Conservation (phyloP, 2,888 invertebrate species). For the Drosophila histrio region DNA sequence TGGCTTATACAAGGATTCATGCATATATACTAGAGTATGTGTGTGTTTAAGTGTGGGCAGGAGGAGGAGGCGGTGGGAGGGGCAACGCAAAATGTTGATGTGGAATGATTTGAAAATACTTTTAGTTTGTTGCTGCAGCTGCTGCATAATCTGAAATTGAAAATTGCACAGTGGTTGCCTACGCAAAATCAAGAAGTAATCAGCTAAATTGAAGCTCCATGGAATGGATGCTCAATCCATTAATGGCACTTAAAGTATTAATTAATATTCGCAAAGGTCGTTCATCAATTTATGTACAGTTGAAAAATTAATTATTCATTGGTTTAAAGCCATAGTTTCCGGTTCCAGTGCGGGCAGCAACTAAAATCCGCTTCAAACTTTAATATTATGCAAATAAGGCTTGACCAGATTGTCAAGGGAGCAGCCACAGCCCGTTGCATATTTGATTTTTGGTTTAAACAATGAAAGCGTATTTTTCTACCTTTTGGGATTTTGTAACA, state of each 20-base stretch:
- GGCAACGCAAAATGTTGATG: constrained; percentile 35
- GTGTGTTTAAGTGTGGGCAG: constrained; percentile 12
- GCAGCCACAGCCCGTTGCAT: constrained; percentile 48
- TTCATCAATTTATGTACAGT: constrained; percentile 7
- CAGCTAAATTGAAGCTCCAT: neutral
- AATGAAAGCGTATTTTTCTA: constrained; percentile 45
- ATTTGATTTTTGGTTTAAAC: constrained; percentile 66
- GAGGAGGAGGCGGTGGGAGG: neutral
- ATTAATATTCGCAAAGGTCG: constrained; percentile 3
- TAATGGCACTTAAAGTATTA: constrained; percentile 11
- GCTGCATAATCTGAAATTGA: constrained; percentile 35
- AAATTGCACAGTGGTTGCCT: constrained; percentile 39
- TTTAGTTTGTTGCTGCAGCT: constrained; percentile 42
- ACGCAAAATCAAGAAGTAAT: neutral
- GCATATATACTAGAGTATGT: constrained; percentile 19
- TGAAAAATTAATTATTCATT: constrained; percentile 20
- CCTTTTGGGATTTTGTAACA: constrained; percentile 51
- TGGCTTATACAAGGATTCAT: constrained; percentile 37
- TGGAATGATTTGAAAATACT: constrained; percentile 57
- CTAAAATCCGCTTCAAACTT: constrained; percentile 29
- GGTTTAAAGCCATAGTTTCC: constrained; percentile 11
- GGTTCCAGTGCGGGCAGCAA: constrained; percentile 1
- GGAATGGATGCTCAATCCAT: neutral
- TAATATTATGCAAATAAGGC: constrained; percentile 66
- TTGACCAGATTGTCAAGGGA: constrained; percentile 48